Evolutionary conservation across 92 coral and sea anemone species (phyloP), one percentile per base, ranked within the genome.

Genomic region (Phenganax marumi): DNA sequence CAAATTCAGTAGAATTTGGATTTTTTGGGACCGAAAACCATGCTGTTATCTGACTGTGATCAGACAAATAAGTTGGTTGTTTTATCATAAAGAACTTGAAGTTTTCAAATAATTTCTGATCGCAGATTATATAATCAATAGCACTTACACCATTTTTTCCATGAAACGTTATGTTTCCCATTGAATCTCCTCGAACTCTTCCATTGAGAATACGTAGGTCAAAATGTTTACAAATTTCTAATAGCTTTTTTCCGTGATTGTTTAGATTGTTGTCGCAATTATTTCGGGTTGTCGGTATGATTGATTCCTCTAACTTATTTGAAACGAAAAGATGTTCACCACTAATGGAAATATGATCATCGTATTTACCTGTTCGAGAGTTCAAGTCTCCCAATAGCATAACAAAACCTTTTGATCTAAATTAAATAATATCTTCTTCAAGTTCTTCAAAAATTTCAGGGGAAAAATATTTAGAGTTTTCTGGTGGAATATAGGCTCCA

Each of bases 201-300:
- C 88, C 88, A 53, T 84, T 88, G 50, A 87, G 62, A 49, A 88
- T 79, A 52, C 73, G 83, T 39, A 87, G 52, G 71, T 87, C 88
- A 52, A 84, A 76, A 12, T 70, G 18, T 50, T 83, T 84, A 46
- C 90, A 83, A 14, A 77, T 47, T 6, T 84, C 80, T 25, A 87
- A 54, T 77, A 84, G 71, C 23, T 63, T 70, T 84, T 61, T 85
- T 1, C 85, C 88, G 56, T 84, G 86, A 16, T 60, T 52, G 73
- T 84, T 84, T 47, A 84, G 23, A 53, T 26, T 25, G 52, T 51
- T 22, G 68, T 87, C 90, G 58, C 54, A 84, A 70, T 58, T 87
- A 50, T 87, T 63, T 26, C 90, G 52, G 17, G 52, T 12, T 23
- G 24, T 26, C 19, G 62, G 52, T 21, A 64, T 64, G 22, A 69